These are phyloP conservation scores for Umimayanthus chanpuru DNA, from an alignment of 92 coral and sea anemone species.

Conservation along the genomic window DNA sequence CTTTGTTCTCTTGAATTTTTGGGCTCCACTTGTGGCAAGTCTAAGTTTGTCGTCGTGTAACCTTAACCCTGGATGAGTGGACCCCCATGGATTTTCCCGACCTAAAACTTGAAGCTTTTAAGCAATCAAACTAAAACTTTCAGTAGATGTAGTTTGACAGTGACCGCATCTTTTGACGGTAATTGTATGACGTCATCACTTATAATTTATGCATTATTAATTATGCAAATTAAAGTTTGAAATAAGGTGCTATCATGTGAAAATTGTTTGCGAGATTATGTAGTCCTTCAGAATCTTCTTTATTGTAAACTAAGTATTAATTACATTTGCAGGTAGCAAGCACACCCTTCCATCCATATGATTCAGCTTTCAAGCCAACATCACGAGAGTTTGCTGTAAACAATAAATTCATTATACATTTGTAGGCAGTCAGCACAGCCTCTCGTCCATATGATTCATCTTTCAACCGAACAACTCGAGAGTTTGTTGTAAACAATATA, in stretches of 20 bases:
- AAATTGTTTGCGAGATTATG: not conserved
- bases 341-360: conserved; percentile 40
- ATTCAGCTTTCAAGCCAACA: conserved; percentile 39
- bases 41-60: no score
- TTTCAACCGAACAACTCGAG: conserved; percentile 13
- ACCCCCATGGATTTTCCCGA: no score
- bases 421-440: not conserved
- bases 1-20: no score
- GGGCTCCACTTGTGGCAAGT: no score
- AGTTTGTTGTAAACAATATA: not conserved
- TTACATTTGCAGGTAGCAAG: not conserved
- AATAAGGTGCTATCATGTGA: not conserved
- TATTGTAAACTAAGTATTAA: not conserved
- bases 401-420: not conserved
- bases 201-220: no score
- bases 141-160: no score
- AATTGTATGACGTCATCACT: no score
- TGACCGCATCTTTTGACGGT: no score
- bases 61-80: no score
- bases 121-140: no score
- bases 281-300: not conserved
- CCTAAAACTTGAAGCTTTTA: no score
- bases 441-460: conserved; percentile 49
- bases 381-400: not conserved
- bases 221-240: no score